Conservation (phyloP, 2,113 vertebrate genomes). For the Procavia capensis region DNA sequence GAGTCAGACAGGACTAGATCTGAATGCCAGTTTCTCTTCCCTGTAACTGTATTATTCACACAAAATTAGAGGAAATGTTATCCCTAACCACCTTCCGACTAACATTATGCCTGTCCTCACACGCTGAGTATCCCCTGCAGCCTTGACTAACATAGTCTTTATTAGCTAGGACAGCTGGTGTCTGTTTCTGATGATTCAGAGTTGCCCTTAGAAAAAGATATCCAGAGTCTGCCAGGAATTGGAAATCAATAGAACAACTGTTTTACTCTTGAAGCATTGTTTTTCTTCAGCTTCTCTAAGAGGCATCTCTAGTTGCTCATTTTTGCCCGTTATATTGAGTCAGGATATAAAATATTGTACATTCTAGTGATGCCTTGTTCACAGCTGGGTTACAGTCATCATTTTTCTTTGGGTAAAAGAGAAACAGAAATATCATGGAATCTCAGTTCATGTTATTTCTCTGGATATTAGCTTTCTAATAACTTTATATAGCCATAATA, state of each 20-base stretch:
- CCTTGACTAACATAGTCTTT: background rate
- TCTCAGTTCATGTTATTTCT: background rate
- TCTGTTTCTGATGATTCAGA: background rate
- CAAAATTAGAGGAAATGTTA: background rate
- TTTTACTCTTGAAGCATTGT: background rate
- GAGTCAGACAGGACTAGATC: background rate
- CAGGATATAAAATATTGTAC: background rate
- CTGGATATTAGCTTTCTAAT: background rate
- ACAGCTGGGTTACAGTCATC: background rate
- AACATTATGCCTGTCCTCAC: background rate
- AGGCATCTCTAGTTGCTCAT: background rate
- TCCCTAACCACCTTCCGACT: too few species aligned
- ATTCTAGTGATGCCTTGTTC: background rate
- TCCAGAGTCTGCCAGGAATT: background rate
- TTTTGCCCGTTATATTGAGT: background rate
- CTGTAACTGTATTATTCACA: background rate
- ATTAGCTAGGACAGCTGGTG: background rate
- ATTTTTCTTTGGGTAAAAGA: background rate
- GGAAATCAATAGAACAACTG: conserved; percentile 3
- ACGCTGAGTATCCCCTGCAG: background rate
- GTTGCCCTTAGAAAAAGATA: background rate
- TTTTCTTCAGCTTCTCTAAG: background rate
- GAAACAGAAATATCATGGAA: background rate
- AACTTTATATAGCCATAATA: background rate
- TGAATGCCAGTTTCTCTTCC: background rate